Evolutionary conservation across 2,888 invertebrate species (phyloP).

Genomic region (Chirona hameri): DNA sequence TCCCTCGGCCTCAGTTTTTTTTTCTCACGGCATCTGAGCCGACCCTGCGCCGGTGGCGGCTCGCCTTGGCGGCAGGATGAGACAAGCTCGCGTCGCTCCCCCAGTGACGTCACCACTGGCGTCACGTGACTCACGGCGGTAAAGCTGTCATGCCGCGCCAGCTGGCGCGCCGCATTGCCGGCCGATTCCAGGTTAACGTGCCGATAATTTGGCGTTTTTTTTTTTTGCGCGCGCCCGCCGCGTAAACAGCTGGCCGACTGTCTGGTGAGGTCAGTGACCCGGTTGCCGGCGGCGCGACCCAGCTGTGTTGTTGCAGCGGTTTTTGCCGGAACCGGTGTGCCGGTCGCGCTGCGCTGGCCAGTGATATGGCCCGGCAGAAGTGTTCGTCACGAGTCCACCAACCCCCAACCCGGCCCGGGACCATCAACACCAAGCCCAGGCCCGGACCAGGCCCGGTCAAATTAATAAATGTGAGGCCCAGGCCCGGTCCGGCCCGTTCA

Average conservation of each 20-base stretch:
- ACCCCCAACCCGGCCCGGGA: too few relatives aligned
- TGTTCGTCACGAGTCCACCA: too few relatives aligned
- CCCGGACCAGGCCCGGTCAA: too few relatives aligned
- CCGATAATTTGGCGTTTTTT: background rate
- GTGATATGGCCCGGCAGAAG: background rate
- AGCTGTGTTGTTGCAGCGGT: slow-evolving; percentile 8
- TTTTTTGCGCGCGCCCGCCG: background rate
- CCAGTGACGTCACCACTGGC: background rate
- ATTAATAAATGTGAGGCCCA: too few relatives aligned
- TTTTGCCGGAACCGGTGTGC: background rate
- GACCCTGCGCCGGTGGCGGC: background rate
- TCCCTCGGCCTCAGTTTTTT: background rate
- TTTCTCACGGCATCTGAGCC: background rate
- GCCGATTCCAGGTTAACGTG: background rate
- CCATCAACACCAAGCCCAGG: too few relatives aligned
- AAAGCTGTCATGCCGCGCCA: background rate
- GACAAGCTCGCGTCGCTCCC: background rate
- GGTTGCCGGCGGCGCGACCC: background rate
- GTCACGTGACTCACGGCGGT: background rate
- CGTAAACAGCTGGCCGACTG: background rate
- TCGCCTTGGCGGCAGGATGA: background rate
- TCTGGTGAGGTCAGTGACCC: background rate
- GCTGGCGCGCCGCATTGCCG: background rate
- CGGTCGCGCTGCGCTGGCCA: background rate
- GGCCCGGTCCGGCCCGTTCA: too few relatives aligned